Percentiles rank a stretch among this genome's conserved stretches.
Evolutionary conservation across 2,888 invertebrate genomes (phyloP).

Genomic region (Melinopterus prodromus): DNA sequence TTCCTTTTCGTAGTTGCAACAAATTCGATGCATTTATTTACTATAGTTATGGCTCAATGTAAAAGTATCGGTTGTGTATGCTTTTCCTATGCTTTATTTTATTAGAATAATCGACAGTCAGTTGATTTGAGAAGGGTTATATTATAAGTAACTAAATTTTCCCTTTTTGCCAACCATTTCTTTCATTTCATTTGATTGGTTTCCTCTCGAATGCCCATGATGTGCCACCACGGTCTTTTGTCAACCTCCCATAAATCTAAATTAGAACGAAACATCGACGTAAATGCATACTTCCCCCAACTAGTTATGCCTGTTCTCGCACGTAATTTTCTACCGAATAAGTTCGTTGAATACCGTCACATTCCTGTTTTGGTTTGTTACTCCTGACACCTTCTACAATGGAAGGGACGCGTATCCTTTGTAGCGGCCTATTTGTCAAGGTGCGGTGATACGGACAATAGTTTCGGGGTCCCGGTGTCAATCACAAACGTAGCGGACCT

Average conservation of each 20-base stretch:
- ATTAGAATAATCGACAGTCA: too few species aligned
- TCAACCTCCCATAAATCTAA: background rate
- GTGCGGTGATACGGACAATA: slow-evolving; percentile 48
- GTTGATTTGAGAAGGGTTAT: too few species aligned
- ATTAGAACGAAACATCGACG: background rate
- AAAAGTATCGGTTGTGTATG: too few species aligned
- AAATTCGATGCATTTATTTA: too few species aligned
- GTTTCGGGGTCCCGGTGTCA: slow-evolving; percentile 20
- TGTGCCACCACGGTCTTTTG: background rate
- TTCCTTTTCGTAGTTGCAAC: too few species aligned
- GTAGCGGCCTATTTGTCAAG: slow-evolving; percentile 53
- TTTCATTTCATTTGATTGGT: too few species aligned
- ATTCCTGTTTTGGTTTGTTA: slow-evolving; percentile 48
- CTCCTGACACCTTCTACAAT: slow-evolving; percentile 52
- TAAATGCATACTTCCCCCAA: background rate
- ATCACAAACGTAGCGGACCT: background rate
- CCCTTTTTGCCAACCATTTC: too few species aligned
- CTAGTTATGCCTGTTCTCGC: background rate
- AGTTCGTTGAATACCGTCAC: slow-evolving; percentile 39
- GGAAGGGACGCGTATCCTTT: slow-evolving; percentile 49
- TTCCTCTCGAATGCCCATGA: background rate
- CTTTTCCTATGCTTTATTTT: too few species aligned
- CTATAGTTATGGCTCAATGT: too few species aligned
- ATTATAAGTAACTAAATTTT: too few species aligned
- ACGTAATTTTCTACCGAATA: background rate